Evolutionary conservation across 1,140 invertebrate species (phyloP).

Genomic region (Drosophila guanche): DNA sequence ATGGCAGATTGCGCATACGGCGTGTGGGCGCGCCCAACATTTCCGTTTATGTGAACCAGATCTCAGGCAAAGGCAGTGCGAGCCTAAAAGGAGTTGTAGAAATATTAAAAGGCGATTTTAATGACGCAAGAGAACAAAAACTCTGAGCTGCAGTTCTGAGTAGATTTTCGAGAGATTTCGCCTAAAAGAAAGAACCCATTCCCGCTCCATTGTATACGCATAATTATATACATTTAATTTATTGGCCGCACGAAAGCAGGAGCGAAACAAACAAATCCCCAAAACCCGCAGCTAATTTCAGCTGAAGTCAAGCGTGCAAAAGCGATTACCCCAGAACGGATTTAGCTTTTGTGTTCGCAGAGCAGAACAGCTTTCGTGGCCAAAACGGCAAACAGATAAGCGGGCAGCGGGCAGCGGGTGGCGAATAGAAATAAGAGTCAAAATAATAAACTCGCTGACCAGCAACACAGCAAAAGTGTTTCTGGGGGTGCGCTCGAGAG

Average conservation of each 20-base stretch:
- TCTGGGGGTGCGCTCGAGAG: constrained; percentile 41
- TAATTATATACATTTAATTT: constrained; percentile 48
- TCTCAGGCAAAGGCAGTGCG: not conserved
- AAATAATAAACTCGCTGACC: constrained; percentile 82
- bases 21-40: constrained; percentile 49
- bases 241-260: constrained; percentile 21
- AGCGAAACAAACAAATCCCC: constrained; percentile 46
- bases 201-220: constrained; percentile 4
- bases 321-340: constrained; percentile 64
- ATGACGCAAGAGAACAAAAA: too few relatives aligned
- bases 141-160: too few relatives aligned
- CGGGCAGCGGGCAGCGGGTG: constrained; percentile 39
- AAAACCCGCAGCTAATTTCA: constrained; percentile 69
- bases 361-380: constrained; percentile 54
- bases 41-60: constrained; percentile 36
- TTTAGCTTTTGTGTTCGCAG: constrained; percentile 15
- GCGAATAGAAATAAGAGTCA: constrained; percentile 59
- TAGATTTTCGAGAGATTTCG: too few relatives aligned
- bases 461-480: constrained; percentile 44
- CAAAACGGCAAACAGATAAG: constrained; percentile 54
- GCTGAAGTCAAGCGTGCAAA: constrained; percentile 75
- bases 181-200: too few relatives aligned
- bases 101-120: too few relatives aligned
- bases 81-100: constrained; percentile 11
- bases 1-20: constrained; percentile 66